Base-by-base conservation (phyloP, 2,888 invertebrate species). In the Temnothorax ravouxi region DNA sequence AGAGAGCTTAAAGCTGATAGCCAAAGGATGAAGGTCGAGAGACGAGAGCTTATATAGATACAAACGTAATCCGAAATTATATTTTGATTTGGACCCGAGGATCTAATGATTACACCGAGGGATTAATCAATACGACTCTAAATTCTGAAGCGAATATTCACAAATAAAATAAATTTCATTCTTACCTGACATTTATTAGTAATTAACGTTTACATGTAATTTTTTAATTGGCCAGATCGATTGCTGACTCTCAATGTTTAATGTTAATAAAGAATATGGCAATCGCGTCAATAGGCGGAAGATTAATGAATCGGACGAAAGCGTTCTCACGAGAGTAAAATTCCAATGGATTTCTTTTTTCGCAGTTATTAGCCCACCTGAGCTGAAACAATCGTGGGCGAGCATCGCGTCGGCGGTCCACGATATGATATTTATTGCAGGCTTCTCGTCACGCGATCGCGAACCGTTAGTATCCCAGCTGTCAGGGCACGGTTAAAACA, bases 391-490 rank as follows among this genome's bases (percentile, higher is more conserved):
- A 76, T 88, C 81, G 75, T 79, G 54, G 67, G 83, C 66, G 81
- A 75, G n/a, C 25, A 71, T 83, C 69, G 50, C 29, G 44, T 59
- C 15, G 52, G 41, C 41, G 72, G 50, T 61, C 64, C 54, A 62
- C 74, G 80, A 86, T 67, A 47, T 79, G 84, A 87, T 90, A 91
- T 92, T 91, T 89, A 89, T 90, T 91, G 90, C 87, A 25, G 74
- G 76, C 86, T 86, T 69, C 59, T 86, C 89, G 88, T 92, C 91
- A 91, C 91, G 90, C 89, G 87, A 90, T 91, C 88, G 85, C 84
- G 74, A 82, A 56, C 72, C 85, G 67, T 76, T 83, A 86, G 86
- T 88, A 91, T 91, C 86, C 83, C 6, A 18, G 77, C 69, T 86
- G 80, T 76, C 54, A 41, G 72, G 80, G 77, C 66, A 85, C 80